Evolutionary conservation across 2,888 invertebrate genomes (phyloP), one percentile per base, ranked within the genome.

Genomic region (Microdon myrmicae): DNA sequence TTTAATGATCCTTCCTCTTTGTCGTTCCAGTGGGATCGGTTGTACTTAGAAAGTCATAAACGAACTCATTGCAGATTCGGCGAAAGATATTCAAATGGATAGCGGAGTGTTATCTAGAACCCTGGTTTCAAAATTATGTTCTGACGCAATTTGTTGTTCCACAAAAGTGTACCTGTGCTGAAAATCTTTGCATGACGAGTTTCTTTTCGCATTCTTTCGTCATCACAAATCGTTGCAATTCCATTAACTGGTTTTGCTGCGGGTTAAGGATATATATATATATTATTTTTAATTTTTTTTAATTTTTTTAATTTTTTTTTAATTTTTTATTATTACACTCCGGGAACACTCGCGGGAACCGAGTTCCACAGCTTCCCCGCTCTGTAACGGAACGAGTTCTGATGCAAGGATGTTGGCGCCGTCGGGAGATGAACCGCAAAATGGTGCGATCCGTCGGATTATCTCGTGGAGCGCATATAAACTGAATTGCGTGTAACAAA

Each of bases 21-120:
- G 6, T 23, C 0, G 49, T 26, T 53, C 69, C 43, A 73, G 76
- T 20, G 0, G 72, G 67, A 3, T 81, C 77, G 0, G 81, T 77
- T 0, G 83, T 79, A 29, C 83, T 84, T 26, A 96, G 77, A 22
- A 96, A 80, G 78, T 96, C 96, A 74, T 87, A 91, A 9, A 95
- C 85, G 1, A 85, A 83, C 73, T 96, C 95, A 75, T 95, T 96
- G 77, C 96, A 94, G 29, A 96, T 90, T 96, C 95, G 0, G 87
- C 87, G 79, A 92, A 94, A 0, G 93, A 92, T 16, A 95, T 85
- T 94, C 94, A 92, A 0, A 90, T 81, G 16, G 81, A 79, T 16
- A 82, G 75, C 20, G 77, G 73, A 1, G 75, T 72, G 13, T 77
- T 73, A 0, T 68, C 55, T 2, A 38, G 5, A 3, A 53, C 14